A percentile compares a stretch with the other conserved stretches of the same genome.
Conservation (phyloP, 2,113 vertebrate genomes). For the Strigops habroptila region DNA sequence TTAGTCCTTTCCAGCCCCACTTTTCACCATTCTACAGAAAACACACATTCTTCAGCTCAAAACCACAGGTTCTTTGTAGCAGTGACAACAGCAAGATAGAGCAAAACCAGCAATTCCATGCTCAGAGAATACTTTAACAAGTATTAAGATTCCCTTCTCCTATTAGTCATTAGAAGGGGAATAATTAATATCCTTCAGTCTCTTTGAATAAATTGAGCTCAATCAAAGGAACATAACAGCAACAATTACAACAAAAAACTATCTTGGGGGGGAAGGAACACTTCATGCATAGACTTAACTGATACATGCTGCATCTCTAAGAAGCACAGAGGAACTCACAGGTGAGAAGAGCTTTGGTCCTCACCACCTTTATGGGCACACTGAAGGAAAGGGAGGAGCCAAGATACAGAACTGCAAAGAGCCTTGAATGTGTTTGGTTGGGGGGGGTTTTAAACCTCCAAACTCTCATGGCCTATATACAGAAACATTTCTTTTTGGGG, state of each 20-base stretch:
- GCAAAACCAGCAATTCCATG: background rate
- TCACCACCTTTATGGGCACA: background rate
- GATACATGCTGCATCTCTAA: background rate
- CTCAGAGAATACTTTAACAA: background rate
- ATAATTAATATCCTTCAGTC: background rate
- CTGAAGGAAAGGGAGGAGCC: background rate
- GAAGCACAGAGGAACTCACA: rapidly evolving
- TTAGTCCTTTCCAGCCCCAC: background rate
- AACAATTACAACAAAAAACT: rapidly evolving
- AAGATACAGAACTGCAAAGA: rapidly evolving
- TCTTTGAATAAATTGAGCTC: background rate
- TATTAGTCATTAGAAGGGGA: background rate
- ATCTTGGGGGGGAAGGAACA: rapidly evolving
- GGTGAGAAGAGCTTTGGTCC: rapidly evolving
- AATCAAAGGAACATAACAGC: rapidly evolving
- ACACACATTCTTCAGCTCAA: background rate
- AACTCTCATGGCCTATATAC: rapidly evolving
- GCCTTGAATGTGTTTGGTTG: background rate
- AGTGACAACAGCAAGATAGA: background rate
- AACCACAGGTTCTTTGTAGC: background rate
- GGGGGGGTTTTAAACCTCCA: background rate
- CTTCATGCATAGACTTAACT: background rate
- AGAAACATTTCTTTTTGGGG: background rate
- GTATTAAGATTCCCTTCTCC: background rate
- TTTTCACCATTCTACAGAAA: background rate